Evolutionary conservation across 2,797 vertebrate genomes (phyloP).

Genomic region (Mus spretus): DNA sequence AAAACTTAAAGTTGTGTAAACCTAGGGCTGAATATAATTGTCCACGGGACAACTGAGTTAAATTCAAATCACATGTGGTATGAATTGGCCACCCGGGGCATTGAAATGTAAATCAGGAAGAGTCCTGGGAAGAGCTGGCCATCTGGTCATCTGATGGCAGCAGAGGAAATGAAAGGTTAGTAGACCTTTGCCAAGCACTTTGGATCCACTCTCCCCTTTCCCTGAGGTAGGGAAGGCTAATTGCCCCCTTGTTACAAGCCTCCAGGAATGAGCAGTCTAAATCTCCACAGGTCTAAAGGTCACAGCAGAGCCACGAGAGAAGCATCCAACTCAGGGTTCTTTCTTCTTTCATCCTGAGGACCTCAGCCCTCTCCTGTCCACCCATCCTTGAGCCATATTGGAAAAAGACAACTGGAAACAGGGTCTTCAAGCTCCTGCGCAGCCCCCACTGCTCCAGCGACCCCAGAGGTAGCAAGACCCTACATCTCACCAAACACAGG

Average conservation of each 20-base stretch:
- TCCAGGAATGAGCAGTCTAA: not conserved
- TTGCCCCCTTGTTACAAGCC: not conserved
- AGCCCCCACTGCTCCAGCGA: not conserved
- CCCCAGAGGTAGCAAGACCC: not conserved
- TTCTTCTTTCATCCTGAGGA: not conserved
- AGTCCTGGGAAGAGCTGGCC: not conserved
- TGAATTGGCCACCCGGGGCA: not conserved
- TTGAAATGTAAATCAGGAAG: not conserved
- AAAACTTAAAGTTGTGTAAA: conserved; percentile 43
- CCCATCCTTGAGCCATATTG: not conserved
- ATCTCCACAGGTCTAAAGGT: not conserved
- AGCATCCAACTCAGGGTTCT: not conserved
- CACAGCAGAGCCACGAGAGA: not conserved
- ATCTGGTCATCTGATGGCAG: not conserved
- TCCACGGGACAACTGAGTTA: not conserved
- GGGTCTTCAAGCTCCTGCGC: not conserved
- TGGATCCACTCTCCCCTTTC: not conserved
- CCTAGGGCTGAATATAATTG: conserved; percentile 5
- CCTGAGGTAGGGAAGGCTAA: not conserved
- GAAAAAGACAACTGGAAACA: not conserved
- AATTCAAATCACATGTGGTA: not conserved
- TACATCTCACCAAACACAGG: not conserved
- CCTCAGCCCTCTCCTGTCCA: not conserved
- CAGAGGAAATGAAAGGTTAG: conserved; percentile 14
- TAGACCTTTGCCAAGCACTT: not conserved